Evolutionary conservation across 2,888 invertebrate genomes (phyloP).

Genomic region (Campopleginae sp.): DNA sequence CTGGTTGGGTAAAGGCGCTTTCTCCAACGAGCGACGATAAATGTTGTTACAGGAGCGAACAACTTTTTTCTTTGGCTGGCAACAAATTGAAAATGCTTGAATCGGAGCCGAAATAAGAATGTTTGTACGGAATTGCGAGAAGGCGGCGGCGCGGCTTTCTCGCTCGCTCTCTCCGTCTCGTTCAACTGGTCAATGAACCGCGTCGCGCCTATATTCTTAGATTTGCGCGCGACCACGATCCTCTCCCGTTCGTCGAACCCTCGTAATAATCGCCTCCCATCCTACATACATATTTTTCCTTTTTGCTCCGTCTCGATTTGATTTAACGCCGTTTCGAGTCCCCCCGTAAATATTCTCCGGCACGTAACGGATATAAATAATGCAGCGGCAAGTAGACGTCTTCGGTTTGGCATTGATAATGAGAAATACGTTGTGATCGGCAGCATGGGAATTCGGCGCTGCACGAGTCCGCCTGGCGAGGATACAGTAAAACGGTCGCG

Average conservation of each 20-base stretch:
- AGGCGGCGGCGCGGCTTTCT: conserved; percentile 16
- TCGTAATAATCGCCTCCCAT: conserved; percentile 49
- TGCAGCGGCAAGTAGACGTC: too few species aligned
- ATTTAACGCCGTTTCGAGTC: too few species aligned
- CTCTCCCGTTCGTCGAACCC: conserved; percentile 62
- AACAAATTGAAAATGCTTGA: too few species aligned
- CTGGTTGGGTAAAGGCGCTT: too few species aligned
- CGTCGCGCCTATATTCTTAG: conserved; percentile 63
- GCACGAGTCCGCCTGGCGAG: conserved; percentile 98
- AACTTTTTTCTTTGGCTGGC: too few species aligned
- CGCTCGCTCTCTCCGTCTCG: neutral
- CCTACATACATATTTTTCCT: neutral
- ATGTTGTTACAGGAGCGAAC: too few species aligned
- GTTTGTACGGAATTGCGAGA: too few species aligned
- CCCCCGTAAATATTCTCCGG: too few species aligned
- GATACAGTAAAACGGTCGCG: conserved; percentile 93
- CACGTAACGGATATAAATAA: neutral
- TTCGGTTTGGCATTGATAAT: too few species aligned
- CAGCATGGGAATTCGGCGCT: conserved; percentile 97
- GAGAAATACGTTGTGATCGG: conserved; percentile 34
- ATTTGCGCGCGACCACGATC: conserved; percentile 75
- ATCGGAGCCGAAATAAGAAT: too few species aligned
- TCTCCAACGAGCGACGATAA: too few species aligned
- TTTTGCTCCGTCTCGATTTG: too few species aligned
- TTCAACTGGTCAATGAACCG: conserved; percentile 77